A percentile compares a stretch with the other conserved stretches of the same genome.
phyloP scores from a whole-genome alignment of 2,888 invertebrate genomes.

The Anorthoa munda region DNA sequence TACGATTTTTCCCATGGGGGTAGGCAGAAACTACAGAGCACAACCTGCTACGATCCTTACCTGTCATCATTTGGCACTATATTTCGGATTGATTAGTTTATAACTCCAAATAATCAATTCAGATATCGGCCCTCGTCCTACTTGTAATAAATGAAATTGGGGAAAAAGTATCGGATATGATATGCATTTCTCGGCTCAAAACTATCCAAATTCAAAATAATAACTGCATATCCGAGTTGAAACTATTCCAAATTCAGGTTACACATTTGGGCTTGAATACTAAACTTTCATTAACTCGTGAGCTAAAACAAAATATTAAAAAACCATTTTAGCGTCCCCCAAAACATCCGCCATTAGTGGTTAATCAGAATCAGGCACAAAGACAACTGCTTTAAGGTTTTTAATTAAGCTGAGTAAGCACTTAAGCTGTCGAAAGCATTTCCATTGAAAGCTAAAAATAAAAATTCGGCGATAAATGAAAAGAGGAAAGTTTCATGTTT shows the following conservation, averaged over 20 bases:
- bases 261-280: background rate
- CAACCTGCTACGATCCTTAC: no score
- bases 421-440: conserved; percentile 30
- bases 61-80: no score
- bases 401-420: conserved; percentile 43
- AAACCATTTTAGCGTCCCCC: background rate
- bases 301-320: background rate
- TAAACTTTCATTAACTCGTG: background rate
- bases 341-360: conserved; percentile 6
- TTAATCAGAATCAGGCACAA: conserved; percentile 4
- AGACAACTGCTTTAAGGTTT: conserved; percentile 36
- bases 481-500: background rate
- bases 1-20: no score
- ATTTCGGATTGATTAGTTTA: no score
- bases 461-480: conserved; percentile 1
- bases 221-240: background rate
- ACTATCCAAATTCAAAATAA: no score
- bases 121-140: no score
- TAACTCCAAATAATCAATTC: no score
- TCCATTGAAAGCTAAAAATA: conserved; percentile 23
- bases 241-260: background rate
- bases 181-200: no score
- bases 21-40: no score
- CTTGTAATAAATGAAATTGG: no score
- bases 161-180: no score